Evolutionary conservation across 2,113 vertebrate species (phyloP).

Genomic region (Epinephelus cyanopodus): DNA sequence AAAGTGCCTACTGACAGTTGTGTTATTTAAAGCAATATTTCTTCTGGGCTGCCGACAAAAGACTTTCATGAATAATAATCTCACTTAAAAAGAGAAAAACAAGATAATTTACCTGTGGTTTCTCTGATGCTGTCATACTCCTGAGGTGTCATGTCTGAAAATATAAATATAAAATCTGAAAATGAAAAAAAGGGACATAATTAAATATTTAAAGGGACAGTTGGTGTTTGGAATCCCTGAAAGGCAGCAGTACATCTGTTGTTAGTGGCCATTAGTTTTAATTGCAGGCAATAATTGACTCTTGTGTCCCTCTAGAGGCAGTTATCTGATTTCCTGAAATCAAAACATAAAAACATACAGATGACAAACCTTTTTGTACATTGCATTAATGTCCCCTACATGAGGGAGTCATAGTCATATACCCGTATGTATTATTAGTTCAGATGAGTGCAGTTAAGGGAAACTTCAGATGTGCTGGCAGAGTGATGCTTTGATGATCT

Average conservation of each 20-base stretch:
- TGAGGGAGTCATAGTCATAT: background rate
- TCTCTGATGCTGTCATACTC: background rate
- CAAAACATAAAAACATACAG: background rate
- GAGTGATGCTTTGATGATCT: constrained; percentile 16
- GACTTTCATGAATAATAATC: background rate
- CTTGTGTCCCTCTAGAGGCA: constrained; percentile 34
- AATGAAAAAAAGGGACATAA: background rate
- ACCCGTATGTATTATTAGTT: background rate
- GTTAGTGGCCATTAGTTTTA: background rate
- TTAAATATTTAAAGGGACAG: background rate
- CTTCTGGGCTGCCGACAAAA: background rate
- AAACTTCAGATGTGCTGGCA: background rate
- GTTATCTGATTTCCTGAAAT: background rate
- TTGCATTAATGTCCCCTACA: background rate
- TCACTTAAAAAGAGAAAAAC: background rate
- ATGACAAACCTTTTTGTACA: background rate
- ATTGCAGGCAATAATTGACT: background rate
- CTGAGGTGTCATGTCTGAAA: background rate
- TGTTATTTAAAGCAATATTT: background rate
- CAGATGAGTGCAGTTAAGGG: constrained; percentile 12
- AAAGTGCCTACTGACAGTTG: background rate
- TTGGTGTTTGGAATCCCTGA: background rate
- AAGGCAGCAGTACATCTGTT: background rate
- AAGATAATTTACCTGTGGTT: constrained; percentile 1
- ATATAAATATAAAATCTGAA: background rate